These are phyloP conservation scores for Brachyrhaphis roseni DNA, from an alignment of 2,797 vertebrate species.

Conservation along the genomic window DNA sequence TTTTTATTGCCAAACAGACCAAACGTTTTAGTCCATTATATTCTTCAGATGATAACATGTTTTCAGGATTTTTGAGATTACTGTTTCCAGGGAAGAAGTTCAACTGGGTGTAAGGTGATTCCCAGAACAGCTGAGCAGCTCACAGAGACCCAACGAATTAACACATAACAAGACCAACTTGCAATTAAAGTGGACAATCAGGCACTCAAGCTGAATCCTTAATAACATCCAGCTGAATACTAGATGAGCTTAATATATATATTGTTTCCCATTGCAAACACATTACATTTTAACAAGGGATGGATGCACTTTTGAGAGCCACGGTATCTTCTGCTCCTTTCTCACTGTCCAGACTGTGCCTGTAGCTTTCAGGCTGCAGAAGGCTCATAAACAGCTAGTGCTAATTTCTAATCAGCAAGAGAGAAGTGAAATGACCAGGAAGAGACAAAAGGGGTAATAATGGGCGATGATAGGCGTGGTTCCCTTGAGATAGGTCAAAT, in stretches of 20 bases:
- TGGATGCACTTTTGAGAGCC: background rate
- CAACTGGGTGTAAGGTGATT: background rate
- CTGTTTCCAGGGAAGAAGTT: background rate
- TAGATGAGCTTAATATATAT: background rate
- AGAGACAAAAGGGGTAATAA: background rate
- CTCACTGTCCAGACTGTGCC: constrained; percentile 45
- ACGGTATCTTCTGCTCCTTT: background rate
- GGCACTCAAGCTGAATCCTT: background rate
- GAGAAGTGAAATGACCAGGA: constrained; percentile 10
- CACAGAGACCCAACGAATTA: background rate
- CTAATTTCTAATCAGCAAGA: constrained; percentile 48
- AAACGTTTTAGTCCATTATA: background rate
- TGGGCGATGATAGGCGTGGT: constrained; percentile 11
- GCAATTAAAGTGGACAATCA: background rate
- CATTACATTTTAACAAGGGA: background rate
- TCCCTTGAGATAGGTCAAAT: constrained; percentile 19
- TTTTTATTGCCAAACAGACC: too few relatives aligned
- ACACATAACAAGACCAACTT: background rate
- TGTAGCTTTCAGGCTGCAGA: constrained; percentile 50
- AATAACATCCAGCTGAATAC: background rate
- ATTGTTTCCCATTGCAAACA: too few relatives aligned
- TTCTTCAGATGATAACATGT: background rate
- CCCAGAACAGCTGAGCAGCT: background rate
- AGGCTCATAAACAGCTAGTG: constrained; percentile 50
- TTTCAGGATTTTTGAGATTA: too few relatives aligned